These are phyloP conservation scores for Heliconius congener DNA, from an alignment of 1,140 invertebrate genomes.

Conservation along the genomic window DNA sequence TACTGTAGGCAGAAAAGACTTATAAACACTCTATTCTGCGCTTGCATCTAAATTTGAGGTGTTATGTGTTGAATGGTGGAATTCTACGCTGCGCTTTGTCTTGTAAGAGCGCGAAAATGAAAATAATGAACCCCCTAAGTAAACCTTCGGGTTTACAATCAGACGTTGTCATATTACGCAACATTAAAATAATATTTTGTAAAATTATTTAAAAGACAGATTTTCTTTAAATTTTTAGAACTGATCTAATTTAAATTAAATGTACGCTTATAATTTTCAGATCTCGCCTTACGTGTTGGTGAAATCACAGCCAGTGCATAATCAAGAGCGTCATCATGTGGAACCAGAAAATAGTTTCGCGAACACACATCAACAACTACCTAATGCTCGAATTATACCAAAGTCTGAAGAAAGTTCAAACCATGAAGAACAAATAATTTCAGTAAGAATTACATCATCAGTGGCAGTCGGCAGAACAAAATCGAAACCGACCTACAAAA, in stretches of 20 bases:
- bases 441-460: constrained; percentile 79
- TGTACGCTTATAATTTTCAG: constrained; percentile 53
- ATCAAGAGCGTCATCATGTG: constrained; percentile 38
- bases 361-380: constrained; percentile 38
- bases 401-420: constrained; percentile 47
- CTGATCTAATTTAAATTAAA: background rate
- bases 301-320: constrained; percentile 50
- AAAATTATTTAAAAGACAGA: background rate
- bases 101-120: no score
- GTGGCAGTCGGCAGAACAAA: constrained; percentile 71
- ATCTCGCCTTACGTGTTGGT: constrained; percentile 58
- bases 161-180: no score
- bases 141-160: no score
- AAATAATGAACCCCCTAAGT: no score
- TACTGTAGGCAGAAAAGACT: no score
- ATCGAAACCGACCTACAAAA: constrained; percentile 43
- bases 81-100: no score
- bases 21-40: no score
- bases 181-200: no score
- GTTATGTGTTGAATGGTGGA: no score
- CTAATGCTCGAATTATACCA: constrained; percentile 55
- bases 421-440: constrained; percentile 71
- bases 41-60: no score
- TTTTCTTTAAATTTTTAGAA: background rate
- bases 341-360: constrained; percentile 31